A percentile compares a stretch with the other conserved stretches of the same genome.
Evolutionary conservation across 2,113 vertebrate species (phyloP).

Genomic region (Acanthisitta chloris): DNA sequence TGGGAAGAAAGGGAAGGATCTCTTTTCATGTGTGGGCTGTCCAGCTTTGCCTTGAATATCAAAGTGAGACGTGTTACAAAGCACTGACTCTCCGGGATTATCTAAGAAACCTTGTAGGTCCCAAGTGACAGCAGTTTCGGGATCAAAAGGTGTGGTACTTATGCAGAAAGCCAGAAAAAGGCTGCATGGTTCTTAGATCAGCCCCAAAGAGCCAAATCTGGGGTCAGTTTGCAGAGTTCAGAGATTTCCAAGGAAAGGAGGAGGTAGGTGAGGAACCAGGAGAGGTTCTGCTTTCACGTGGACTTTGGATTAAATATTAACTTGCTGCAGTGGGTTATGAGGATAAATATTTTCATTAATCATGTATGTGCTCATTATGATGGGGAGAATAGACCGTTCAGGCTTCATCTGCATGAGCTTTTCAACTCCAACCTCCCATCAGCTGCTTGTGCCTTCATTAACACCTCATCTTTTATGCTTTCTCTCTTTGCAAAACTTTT

Average conservation of each 20-base stretch:
- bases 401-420: neutral
- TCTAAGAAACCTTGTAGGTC: constrained; percentile 36
- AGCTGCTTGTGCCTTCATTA: neutral
- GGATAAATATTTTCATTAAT: constrained; percentile 67
- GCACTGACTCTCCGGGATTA: neutral
- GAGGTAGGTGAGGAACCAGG: neutral
- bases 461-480: neutral
- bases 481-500: neutral
- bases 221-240: neutral
- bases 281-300: neutral
- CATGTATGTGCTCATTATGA: constrained; percentile 60
- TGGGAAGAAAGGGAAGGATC: constrained; percentile 44
- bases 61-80: constrained; percentile 23
- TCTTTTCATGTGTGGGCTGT: constrained; percentile 54
- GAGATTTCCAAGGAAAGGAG: constrained; percentile 15
- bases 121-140: neutral
- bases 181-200: neutral
- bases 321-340: neutral
- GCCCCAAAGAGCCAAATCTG: neutral
- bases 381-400: neutral
- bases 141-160: constrained; percentile 55
- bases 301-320: constrained; percentile 67
- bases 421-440: neutral
- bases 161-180: neutral
- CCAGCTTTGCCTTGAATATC: constrained; percentile 48